Conservation (phyloP, 64 coral and sea anemone species). For the Stylophora pistillata region DNA sequence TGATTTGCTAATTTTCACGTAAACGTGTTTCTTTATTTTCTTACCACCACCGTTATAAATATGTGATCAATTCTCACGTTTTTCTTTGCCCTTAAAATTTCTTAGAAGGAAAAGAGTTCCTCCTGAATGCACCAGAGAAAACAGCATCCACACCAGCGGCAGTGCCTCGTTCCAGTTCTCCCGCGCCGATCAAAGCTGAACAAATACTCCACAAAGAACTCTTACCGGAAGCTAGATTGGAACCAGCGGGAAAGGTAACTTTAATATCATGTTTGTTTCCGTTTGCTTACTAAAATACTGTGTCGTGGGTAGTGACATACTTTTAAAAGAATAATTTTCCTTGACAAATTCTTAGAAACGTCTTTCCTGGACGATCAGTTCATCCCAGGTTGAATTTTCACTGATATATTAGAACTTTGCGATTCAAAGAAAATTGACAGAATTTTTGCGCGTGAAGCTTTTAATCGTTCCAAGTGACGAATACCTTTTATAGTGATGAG, state of each 20-base stretch:
- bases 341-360: too few species aligned
- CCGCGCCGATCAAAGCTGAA: slow-evolving; percentile 34
- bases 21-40: neutral
- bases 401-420: too few species aligned
- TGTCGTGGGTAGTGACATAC: too few species aligned
- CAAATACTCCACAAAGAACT: slow-evolving; percentile 39
- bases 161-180: slow-evolving; percentile 12
- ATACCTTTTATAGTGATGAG: too few species aligned
- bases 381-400: too few species aligned
- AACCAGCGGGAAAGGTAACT: neutral
- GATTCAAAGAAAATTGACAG: too few species aligned
- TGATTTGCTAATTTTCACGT: neutral
- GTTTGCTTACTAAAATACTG: neutral
- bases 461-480: too few species aligned
- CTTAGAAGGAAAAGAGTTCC: neutral
- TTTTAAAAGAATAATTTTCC: too few species aligned
- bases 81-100: neutral
- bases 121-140: neutral
- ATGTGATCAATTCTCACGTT: neutral
- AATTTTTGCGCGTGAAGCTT: too few species aligned
- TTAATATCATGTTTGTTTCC: neutral
- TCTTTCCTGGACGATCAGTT: too few species aligned
- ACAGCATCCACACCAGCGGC: neutral
- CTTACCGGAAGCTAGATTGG: neutral
- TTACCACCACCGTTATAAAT: neutral